Evolutionary conservation across 2,797 vertebrate species (phyloP), one percentile per base, ranked within the genome.

Genomic region (Neosilurus mollespiculum): DNA sequence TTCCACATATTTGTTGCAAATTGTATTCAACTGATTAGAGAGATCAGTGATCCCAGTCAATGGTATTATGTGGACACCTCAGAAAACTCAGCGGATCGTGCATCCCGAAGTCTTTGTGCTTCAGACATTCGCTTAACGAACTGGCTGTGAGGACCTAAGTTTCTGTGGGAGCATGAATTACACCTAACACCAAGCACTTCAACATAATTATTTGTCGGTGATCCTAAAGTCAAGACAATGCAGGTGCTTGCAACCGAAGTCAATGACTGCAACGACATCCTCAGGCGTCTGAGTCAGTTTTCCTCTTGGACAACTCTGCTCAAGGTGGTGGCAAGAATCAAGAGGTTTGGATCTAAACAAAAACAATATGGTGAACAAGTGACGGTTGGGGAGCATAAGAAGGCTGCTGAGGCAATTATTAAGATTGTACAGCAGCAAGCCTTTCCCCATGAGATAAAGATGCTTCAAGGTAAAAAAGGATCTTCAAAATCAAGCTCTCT

Each of bases 281-380:
- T 89, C 6, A 16, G 22, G 1, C 77, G 53, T 18, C 71, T 87
- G 2, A 9, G 12, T 1, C 7, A 16, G 4, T 71, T 88, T 14
- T 88, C 84, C 2, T 37, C 71, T 4, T 88, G 87, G 86, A 71
- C 66, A 9, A 85, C 1, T 1, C 82, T 87, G 1, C 1, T 87
- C 14, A 89, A 82, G 2, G 81, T 87, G 2, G 75, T 87, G 1
- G 79, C 82, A 76, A 89, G 87, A 66, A 87, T 88, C 1, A 88
- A 89, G 20, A 88, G 82, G 11, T 56, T 89, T 0, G 69, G 59
- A 0, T 83, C 76, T 5, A 81, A 71, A 10, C 15, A 22, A 66
- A 22, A 84, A 9, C 9, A 64, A n/a, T 24, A 61, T 6, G 61
- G 3, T 1, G 71, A 87, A 0, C 0, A 56, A 58, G 85, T 89